These are phyloP conservation scores for Pseudorectes ferrugineus DNA, from an alignment of 2,113 vertebrate genomes.

Conservation along the genomic window DNA sequence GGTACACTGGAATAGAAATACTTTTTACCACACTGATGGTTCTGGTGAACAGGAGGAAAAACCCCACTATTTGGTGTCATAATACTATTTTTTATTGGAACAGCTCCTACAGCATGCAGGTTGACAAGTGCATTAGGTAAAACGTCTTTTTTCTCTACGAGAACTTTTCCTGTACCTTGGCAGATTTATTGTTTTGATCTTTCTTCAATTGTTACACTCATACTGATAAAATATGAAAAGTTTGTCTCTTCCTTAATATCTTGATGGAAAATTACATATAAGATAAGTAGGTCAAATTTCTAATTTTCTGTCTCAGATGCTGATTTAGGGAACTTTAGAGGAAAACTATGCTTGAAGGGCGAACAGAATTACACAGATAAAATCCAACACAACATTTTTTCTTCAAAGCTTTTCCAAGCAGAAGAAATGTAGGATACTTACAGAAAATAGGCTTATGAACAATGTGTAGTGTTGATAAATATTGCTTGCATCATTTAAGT, in stretches of 20 bases:
- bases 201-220: slow-evolving; percentile 60
- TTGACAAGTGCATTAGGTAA: not conserved
- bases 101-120: not conserved
- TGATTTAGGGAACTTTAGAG: slow-evolving; percentile 18
- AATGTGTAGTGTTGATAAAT: not conserved
- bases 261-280: slow-evolving; percentile 36
- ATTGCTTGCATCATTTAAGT: not conserved
- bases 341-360: not conserved
- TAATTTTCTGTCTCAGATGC: slow-evolving; percentile 62
- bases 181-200: slow-evolving; percentile 69
- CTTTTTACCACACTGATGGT: not conserved
- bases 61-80: not conserved
- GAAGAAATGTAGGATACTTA: not conserved
- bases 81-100: not conserved
- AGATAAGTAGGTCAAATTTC: slow-evolving; percentile 62
- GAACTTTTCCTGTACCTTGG: not conserved
- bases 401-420: not conserved
- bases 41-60: not conserved
- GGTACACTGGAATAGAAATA: not conserved
- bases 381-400: not conserved
- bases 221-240: slow-evolving; percentile 61
- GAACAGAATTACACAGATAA: not conserved
- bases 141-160: not conserved
- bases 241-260: slow-evolving; percentile 62
- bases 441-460: not conserved